Evolutionary conservation across 92 coral and sea anemone species (phyloP).

Genomic region (Umimayanthus kanabou): DNA sequence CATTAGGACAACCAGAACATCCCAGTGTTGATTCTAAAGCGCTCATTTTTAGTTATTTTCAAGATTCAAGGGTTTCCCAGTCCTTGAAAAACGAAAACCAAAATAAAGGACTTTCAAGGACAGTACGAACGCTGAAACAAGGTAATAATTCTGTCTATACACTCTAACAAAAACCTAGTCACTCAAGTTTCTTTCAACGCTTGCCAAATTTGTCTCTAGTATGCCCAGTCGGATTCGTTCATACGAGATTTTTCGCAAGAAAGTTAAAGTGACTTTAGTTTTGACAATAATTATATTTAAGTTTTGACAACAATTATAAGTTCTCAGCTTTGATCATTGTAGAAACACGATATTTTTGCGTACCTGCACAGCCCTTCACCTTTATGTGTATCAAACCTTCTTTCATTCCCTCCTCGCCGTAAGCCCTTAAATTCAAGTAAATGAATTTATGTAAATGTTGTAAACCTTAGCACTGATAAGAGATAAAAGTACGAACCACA

Average conservation of each 20-base stretch:
- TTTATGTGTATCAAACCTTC: conserved; percentile 85
- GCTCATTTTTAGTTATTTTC: no score
- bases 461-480: no score
- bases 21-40: no score
- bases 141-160: no score
- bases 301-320: neutral
- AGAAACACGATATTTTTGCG: neutral
- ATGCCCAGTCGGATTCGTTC: neutral
- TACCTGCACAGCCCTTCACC: conserved; percentile 93
- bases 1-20: no score
- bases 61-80: no score
- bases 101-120: no score
- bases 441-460: no score
- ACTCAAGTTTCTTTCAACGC: neutral
- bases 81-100: no score
- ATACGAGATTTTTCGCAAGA: neutral
- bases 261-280: neutral
- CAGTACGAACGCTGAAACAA: no score
- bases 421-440: conserved; percentile 46
- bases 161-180: neutral
- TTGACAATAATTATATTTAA: neutral
- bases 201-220: neutral
- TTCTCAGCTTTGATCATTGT: neutral
- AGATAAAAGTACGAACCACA: no score
- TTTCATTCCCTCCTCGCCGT: conserved; percentile 85